A percentile compares a stretch with the other conserved stretches of the same genome.
phyloP scores from a whole-genome alignment of 2,797 vertebrate species.

The Odontamblyopus lacepedii region DNA sequence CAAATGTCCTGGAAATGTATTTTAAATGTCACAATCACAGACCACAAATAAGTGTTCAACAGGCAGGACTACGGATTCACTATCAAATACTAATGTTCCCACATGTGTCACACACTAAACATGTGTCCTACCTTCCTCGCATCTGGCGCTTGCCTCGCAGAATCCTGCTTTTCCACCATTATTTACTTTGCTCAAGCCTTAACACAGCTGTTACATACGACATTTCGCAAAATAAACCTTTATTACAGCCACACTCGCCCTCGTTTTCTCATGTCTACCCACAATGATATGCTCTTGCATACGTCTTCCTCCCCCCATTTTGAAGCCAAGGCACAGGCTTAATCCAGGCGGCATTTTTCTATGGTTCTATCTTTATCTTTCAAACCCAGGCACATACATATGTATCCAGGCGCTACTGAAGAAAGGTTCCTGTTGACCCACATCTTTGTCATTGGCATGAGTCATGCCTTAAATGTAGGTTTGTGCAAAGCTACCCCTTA shows the following conservation, averaged over 20 bases:
- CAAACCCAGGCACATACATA: slow-evolving; percentile 42
- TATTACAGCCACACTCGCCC: slow-evolving; percentile 39
- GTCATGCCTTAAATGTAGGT: slow-evolving; percentile 56
- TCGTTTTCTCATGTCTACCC: slow-evolving; percentile 17
- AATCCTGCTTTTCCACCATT: slow-evolving; percentile 71
- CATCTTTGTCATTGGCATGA: slow-evolving; percentile 68
- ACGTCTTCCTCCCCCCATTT: slow-evolving; percentile 39
- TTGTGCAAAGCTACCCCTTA: slow-evolving; percentile 17
- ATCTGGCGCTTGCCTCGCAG: slow-evolving; percentile 47
- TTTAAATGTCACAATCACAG: background rate
- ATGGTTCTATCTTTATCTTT: slow-evolving; percentile 59
- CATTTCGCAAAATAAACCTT: slow-evolving; percentile 57
- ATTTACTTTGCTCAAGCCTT: slow-evolving; percentile 42
- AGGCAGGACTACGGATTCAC: background rate
- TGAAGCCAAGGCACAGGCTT: slow-evolving; percentile 54
- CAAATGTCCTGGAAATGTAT: slow-evolving; percentile 14
- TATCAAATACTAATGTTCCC: background rate
- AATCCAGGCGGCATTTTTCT: slow-evolving; percentile 61
- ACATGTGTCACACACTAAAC: slow-evolving; percentile 7
- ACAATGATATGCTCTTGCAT: slow-evolving; percentile 46
- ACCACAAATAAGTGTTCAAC: background rate
- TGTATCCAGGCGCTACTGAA: slow-evolving; percentile 23
- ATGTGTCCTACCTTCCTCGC: slow-evolving; percentile 69
- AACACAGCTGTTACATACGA: slow-evolving; percentile 44
- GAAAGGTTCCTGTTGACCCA: slow-evolving; percentile 56